Conservation (phyloP, 2,888 invertebrate species). For the Phragmatobia fuliginosa region DNA sequence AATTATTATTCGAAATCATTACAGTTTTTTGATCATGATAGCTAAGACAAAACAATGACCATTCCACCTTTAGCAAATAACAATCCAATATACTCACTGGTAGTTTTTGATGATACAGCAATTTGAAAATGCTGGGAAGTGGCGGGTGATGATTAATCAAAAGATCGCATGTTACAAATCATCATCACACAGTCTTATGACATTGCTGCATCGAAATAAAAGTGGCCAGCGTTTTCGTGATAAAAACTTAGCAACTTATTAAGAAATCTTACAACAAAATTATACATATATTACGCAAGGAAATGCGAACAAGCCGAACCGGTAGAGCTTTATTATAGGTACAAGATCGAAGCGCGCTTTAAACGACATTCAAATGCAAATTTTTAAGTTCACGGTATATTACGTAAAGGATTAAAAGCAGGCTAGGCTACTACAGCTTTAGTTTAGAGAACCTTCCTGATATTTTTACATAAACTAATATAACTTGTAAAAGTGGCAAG, state of each 20-base stretch:
- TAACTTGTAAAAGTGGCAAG: neutral
- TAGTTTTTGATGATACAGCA: neutral
- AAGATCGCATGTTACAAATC: neutral
- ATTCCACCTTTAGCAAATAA: neutral
- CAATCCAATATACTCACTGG: neutral
- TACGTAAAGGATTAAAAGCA: slow-evolving; percentile 12
- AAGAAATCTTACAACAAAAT: slow-evolving; percentile 41
- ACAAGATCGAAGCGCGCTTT: slow-evolving; percentile 15
- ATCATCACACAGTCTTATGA: neutral
- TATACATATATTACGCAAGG: slow-evolving; percentile 58
- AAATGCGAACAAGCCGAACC: slow-evolving; percentile 51
- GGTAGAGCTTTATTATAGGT: slow-evolving; percentile 45
- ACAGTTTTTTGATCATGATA: neutral
- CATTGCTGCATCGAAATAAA: neutral
- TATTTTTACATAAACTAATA: neutral
- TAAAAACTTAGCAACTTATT: slow-evolving; percentile 28
- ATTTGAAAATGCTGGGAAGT: neutral
- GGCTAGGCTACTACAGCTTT: neutral
- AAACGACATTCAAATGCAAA: slow-evolving; percentile 54
- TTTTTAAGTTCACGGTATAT: slow-evolving; percentile 35
- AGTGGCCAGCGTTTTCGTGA: neutral
- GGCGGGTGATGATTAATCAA: neutral
- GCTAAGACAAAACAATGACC: neutral
- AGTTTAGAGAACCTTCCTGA: neutral
- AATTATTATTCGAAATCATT: too few species aligned